Evolutionary conservation across 2,113 vertebrate genomes (phyloP).

Genomic region (Siphamia tubifer): DNA sequence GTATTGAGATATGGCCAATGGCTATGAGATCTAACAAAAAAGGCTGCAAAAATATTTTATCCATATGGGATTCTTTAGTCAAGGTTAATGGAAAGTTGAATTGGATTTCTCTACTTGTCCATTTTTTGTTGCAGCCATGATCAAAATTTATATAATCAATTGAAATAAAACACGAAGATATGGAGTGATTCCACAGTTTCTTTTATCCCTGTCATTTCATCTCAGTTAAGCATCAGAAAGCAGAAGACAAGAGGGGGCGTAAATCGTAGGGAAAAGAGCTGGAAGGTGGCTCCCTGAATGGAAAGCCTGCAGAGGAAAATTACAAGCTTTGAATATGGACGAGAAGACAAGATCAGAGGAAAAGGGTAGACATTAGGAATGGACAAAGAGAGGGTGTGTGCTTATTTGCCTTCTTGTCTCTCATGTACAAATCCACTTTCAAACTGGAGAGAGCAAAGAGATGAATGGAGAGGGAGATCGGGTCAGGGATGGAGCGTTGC

Average conservation of each 20-base stretch:
- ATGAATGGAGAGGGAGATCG: neutral
- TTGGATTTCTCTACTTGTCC: too few species aligned
- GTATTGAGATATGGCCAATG: too few species aligned
- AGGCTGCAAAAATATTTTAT: too few species aligned
- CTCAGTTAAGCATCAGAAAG: constrained; percentile 32
- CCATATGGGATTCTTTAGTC: too few species aligned
- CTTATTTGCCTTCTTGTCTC: constrained; percentile 26
- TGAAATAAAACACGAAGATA: neutral
- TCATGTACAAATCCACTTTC: constrained; percentile 29
- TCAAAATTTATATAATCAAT: neutral
- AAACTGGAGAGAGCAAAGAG: neutral
- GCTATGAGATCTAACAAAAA: too few species aligned
- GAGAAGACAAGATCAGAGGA: neutral
- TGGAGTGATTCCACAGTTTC: neutral
- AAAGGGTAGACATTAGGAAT: neutral
- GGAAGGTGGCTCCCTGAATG: constrained; percentile 29
- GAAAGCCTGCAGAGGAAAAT: neutral
- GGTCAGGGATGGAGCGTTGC: neutral
- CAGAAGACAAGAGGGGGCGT: too few species aligned
- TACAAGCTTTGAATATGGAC: neutral
- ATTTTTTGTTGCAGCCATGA: neutral
- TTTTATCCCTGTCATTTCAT: constrained; percentile 27
- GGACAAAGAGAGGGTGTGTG: neutral
- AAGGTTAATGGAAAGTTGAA: too few species aligned
- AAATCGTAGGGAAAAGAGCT: constrained; percentile 1